Evolutionary conservation across 1,140 invertebrate genomes (phyloP), one percentile per base, ranked within the genome.

Genomic region (Papilio xuthus): DNA sequence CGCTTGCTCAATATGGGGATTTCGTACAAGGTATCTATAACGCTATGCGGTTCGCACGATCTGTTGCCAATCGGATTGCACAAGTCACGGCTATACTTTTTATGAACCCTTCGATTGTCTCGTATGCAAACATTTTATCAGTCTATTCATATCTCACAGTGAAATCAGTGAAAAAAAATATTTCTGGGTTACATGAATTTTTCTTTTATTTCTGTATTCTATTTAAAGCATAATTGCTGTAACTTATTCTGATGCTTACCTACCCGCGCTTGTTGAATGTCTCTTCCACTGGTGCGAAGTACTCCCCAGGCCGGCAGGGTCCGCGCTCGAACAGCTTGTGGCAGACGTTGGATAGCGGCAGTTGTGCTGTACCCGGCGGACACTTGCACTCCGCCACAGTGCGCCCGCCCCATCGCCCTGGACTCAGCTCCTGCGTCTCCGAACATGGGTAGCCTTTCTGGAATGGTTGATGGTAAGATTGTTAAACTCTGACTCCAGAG

Each of bases 371-470:
- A 63, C 96, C 96, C 0, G 97, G 97, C 1, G 97, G 97, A 91
- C 97, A 97, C 74, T 96, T 95, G 89, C 97, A 97, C 86, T 97
- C 96, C 0, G 96, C 96, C 0, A 95, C 94, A n/a, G 94, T 95
- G 60, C 95, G 94, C 44, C 94, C 94, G 1, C 95, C 95, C 13
- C 95, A 90, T 0, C 91, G 89, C 0, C 92, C 91, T 2, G 97
- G 97, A 79, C 95, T 96, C 8, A 98, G 87, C 90, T 98, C 97
- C 95, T 97, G 97, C 1, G 96, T 97, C 7, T 97, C 96, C 8
- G 97, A 97, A 90, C 97, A 98, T 1, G 97, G 97, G 78, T 96
- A 95, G 7, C 97, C 97, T 80, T 96, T 95, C 94, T 96, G 92
- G 56, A 90, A 88, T 42, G 13, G 12, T 83, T 76, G 20, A 78